Evolutionary conservation across 2,113 vertebrate genomes (phyloP), one percentile per base, ranked within the genome.

Genomic region (Casuarius casuarius): DNA sequence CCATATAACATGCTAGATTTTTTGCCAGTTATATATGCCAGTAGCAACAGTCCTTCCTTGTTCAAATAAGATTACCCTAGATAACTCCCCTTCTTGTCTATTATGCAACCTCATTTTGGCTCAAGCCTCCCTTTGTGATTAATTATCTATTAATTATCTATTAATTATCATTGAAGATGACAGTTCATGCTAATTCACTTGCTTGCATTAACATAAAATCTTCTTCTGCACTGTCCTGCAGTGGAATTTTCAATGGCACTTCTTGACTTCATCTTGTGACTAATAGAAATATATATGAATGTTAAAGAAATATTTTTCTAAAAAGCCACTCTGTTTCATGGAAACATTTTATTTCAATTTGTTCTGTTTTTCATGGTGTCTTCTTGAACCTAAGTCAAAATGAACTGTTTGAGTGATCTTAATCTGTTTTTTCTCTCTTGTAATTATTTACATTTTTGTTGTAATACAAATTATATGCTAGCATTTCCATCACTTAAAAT

Each of bases 101-200:
- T 58, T 79, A 67, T 62, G 22, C 13, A 58, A 35, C 8, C 70
- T 82, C 63, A 76, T 91, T 92, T 87, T 94, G 71, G 22, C 26
- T 79, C 81, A 66, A 58, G 33, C 84, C 77, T 91, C 82, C 91
- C 87, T 83, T 85, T 89, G 90, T 93, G 80, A 35, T 76, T 93
- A 82, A 95, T 97, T 97, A 87, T 65, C 74, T 86, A 72, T 81
- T 77, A 91, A 68, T 77, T 85, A 82, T 82, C 62, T 72, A 67
- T 73, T 95, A 84, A 48, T 87, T 86, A 94, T 89, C 76, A 67
- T 58, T 65, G 49, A 90, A 92, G 3, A 93, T 70, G 75, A 74
- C 23, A 75, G 33, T 81, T 93, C 52, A 90, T 93, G 88, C 38
- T 88, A 94, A 94, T 67, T 70, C 65, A 44, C n/a, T 61, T 89